Evolutionary conservation across 2,888 invertebrate genomes (phyloP).

Genomic region (Abscondita cerata): DNA sequence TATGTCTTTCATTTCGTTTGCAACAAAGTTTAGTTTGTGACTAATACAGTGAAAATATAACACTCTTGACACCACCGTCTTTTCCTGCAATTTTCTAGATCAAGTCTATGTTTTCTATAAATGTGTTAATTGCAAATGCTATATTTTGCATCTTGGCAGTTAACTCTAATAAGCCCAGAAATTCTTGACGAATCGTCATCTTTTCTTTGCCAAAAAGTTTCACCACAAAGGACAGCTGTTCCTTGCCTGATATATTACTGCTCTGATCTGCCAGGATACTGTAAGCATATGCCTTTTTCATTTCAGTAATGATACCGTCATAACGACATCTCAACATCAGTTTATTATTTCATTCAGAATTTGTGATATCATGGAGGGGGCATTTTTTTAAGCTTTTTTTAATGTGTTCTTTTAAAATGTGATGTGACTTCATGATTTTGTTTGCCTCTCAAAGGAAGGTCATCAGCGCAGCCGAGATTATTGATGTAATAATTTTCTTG

Average conservation of each 20-base stretch:
- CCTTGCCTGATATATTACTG: no score
- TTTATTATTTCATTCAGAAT: no score
- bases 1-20: slow-evolving; percentile 40
- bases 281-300: no score
- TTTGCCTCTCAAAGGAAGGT: slow-evolving; percentile 2
- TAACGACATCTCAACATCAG: no score
- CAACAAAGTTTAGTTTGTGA: slow-evolving; percentile 45
- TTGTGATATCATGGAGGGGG: no score
- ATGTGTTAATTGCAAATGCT: slow-evolving; percentile 1
- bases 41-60: slow-evolving; percentile 40
- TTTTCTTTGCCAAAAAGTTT: neutral
- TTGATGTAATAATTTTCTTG: neutral
- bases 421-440: neutral
- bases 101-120: neutral
- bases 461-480: neutral
- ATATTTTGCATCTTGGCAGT: slow-evolving; percentile 1
- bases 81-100: slow-evolving; percentile 35
- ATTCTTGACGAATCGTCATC: neutral
- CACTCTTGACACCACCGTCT: slow-evolving; percentile 18
- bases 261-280: no score
- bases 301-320: no score
- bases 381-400: no score
- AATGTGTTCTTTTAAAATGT: no score
- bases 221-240: neutral
- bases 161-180: neutral